Base-by-base conservation (phyloP, 2,113 vertebrate genomes). In the Caracal caracal region DNA sequence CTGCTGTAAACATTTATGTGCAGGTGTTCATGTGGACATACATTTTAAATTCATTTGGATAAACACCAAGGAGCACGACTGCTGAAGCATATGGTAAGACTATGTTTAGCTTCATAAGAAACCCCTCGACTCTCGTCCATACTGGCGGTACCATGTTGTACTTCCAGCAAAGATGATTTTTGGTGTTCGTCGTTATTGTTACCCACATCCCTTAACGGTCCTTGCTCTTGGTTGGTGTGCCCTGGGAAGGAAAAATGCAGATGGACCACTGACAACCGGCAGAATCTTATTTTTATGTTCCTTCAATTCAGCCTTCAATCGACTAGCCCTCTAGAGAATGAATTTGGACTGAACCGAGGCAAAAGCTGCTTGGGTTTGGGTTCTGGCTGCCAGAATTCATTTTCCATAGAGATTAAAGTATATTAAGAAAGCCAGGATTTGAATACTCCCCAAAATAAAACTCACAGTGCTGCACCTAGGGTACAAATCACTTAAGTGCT, bases 381-480 rank as follows among this genome's bases (percentile, higher is more conserved):
- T 94, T 90, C 53, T 85, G 89, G 65, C 63, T 37, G 49, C n/a
- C 94, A 95, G 92, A 90, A 76, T 84, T 63, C 12, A 56, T 90
- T 94, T 94, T 88, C 63, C 66, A 28, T 47, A 84, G 56, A 84
- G 37, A 88, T 53, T 66, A 68, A 76, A 93, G 6, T 40, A 17
- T 85, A 94, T 66, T 82, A 76, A 70, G 49, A 56, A 88, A 93
- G 88, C 81, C 35, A 73, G 84, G 85, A 90, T 16, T 81, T 53
- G 70, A 56, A 40, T 13, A 75, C 22, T 47, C 26, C 13, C 10
- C 10, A 9, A 84, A 96, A 51, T 65, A 89, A 92, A 86, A 40
- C 80, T 84, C 80, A 73, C 43, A 85, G 17, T 65, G 4, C 20
- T 79, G 81, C 79, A 26, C 24, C 4, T 30, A 61, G 81, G 35